Percentiles rank a stretch among this genome's conserved stretches.
phyloP scores from a whole-genome alignment of 1,140 invertebrate species.

The Atta texana region DNA sequence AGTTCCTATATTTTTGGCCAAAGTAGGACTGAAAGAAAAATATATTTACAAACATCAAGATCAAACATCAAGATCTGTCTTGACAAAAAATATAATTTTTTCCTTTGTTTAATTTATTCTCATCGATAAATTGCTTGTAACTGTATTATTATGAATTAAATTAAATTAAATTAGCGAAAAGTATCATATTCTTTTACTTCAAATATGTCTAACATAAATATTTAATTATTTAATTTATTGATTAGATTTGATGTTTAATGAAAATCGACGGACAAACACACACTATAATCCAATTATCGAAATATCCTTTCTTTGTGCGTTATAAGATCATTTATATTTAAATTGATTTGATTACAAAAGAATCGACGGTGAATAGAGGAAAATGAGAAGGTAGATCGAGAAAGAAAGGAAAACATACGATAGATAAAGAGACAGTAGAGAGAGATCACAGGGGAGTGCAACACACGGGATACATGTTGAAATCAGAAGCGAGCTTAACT shows the following conservation, averaged over 20 bases:
- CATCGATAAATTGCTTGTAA: too few species aligned
- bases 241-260: background rate
- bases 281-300: background rate
- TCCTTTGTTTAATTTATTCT: too few species aligned
- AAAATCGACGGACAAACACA: background rate
- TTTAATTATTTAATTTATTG: background rate
- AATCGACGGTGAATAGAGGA: background rate
- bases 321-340: background rate
- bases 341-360: conserved; percentile 9
- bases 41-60: too few species aligned
- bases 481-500: conserved; percentile 64
- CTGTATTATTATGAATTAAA: too few species aligned
- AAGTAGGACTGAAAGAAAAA: too few species aligned
- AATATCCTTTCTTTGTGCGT: background rate
- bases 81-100: too few species aligned
- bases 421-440: background rate
- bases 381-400: background rate
- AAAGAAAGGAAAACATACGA: background rate
- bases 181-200: background rate
- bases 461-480: conserved; percentile 49
- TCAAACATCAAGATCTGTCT: too few species aligned
- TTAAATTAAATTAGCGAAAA: too few species aligned
- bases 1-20: too few species aligned
- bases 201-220: background rate
- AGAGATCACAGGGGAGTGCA: conserved; percentile 47